A percentile compares a stretch with the other conserved stretches of the same genome.
These are phyloP conservation scores for Tipula unca DNA, from an alignment of 2,888 invertebrate species.

Conservation along the genomic window DNA sequence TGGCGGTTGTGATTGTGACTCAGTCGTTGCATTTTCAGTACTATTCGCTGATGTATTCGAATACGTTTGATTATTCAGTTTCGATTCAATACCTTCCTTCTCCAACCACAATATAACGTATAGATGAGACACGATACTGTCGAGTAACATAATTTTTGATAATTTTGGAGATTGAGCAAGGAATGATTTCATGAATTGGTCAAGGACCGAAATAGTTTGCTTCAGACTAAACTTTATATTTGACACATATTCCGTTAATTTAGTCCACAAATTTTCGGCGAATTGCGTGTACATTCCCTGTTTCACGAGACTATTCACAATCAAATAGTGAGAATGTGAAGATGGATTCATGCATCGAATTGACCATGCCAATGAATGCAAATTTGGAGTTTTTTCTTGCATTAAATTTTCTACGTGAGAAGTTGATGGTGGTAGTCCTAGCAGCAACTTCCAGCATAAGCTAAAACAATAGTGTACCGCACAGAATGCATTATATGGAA, in stretches of 20 bases:
- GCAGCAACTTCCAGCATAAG: conserved; percentile 54
- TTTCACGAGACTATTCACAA: conserved; percentile 76
- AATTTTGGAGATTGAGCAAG: conserved; percentile 34
- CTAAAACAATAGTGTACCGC: conserved; percentile 86
- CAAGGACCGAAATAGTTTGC: conserved; percentile 36
- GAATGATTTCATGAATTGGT: conserved; percentile 36
- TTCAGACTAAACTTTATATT: conserved; percentile 38
- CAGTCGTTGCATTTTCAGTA: neutral
- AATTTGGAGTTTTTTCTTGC: conserved; percentile 57
- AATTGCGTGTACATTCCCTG: conserved; percentile 81
- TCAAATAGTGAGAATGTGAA: conserved; percentile 79
- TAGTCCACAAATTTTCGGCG: conserved; percentile 41
- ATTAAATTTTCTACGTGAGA: conserved; percentile 76
- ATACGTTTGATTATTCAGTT: neutral
- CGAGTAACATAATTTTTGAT: conserved; percentile 37
- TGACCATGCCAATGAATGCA: conserved; percentile 85
- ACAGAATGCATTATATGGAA: conserved; percentile 57
- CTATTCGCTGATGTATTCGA: neutral
- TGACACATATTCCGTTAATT: conserved; percentile 38
- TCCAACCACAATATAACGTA: conserved; percentile 39
- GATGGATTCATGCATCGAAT: conserved; percentile 74
- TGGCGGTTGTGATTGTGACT: conserved; percentile 24
- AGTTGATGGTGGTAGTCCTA: conserved; percentile 83
- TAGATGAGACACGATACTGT: conserved; percentile 39
- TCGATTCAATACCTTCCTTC: conserved; percentile 34